phyloP scores from a whole-genome alignment of 1,140 invertebrate genomes.

The Bombyx mandarina region DNA sequence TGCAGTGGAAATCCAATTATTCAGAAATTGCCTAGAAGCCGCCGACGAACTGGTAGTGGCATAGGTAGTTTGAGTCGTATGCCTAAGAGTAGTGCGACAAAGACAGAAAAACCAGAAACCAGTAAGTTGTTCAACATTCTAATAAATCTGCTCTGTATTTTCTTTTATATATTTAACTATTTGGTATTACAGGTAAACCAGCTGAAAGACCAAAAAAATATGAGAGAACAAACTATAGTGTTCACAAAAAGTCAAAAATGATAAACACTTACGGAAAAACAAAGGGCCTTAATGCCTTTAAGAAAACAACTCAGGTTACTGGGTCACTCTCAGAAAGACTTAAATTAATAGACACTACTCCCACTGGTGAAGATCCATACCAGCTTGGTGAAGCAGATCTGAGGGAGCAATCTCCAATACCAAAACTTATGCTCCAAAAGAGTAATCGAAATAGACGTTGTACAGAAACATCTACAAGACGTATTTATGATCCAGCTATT shows the following conservation, averaged over 20 bases:
- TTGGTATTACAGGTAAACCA: conserved; percentile 4
- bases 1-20: conserved; percentile 44
- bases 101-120: conserved; percentile 27
- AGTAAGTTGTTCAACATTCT: conserved; percentile 19
- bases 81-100: conserved; percentile 26
- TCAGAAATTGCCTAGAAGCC: conserved; percentile 45
- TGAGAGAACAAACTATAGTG: conserved; percentile 2
- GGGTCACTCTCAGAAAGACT: conserved; percentile 50
- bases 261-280: conserved; percentile 49
- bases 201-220: neutral
- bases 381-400: conserved; percentile 56
- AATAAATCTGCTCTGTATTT: neutral
- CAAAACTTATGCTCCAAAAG: conserved; percentile 56
- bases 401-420: conserved; percentile 56
- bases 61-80: conserved; percentile 40
- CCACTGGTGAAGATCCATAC: conserved; percentile 58
- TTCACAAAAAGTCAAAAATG: conserved; percentile 57
- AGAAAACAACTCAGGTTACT: conserved; percentile 31
- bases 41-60: conserved; percentile 29
- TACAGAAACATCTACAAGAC: conserved; percentile 20
- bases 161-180: conserved; percentile 13
- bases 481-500: conserved; percentile 33
- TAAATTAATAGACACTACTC: conserved; percentile 53
- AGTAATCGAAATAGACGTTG: conserved; percentile 46
- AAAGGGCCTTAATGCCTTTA: conserved; percentile 20